These are phyloP conservation scores for Sinonovacula constricta DNA, from an alignment of 1,140 invertebrate species.

Conservation along the genomic window DNA sequence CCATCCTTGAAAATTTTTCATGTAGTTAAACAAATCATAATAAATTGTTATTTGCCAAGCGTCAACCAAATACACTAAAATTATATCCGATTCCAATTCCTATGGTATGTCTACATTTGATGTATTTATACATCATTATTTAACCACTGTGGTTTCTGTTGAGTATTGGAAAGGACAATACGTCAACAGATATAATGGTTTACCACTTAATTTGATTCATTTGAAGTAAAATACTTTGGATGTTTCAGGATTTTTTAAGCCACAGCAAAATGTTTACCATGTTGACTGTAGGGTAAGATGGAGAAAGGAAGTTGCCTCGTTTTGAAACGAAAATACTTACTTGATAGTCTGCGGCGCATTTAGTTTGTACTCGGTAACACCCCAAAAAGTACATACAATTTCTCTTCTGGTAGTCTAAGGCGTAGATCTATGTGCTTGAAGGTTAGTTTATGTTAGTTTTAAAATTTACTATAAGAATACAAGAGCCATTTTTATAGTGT, in stretches of 20 bases:
- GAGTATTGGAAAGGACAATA: background rate
- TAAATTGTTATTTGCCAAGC: too few relatives aligned
- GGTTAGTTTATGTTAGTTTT: too few relatives aligned
- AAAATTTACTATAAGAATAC: too few relatives aligned
- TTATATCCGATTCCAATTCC: background rate
- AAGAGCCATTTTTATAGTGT: too few relatives aligned
- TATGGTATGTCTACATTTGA: background rate
- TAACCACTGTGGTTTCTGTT: background rate
- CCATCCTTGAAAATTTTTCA: too few relatives aligned
- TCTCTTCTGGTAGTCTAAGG: too few relatives aligned
- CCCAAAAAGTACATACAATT: too few relatives aligned
- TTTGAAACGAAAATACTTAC: constrained; percentile 48
- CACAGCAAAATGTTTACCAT: constrained; percentile 24
- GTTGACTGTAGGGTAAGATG: constrained; percentile 34
- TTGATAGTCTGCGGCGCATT: too few relatives aligned
- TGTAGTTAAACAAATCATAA: too few relatives aligned
- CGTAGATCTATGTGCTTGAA: too few relatives aligned
- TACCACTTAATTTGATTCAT: background rate
- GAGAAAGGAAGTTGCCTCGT: constrained; percentile 48
- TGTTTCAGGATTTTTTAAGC: background rate
- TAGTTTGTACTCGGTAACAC: too few relatives aligned
- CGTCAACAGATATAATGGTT: background rate
- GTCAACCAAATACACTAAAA: background rate
- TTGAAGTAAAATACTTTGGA: background rate
- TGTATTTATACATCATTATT: too few relatives aligned